Conservation (phyloP, 2,797 vertebrate species). For the Trichosurus vulpecula region DNA sequence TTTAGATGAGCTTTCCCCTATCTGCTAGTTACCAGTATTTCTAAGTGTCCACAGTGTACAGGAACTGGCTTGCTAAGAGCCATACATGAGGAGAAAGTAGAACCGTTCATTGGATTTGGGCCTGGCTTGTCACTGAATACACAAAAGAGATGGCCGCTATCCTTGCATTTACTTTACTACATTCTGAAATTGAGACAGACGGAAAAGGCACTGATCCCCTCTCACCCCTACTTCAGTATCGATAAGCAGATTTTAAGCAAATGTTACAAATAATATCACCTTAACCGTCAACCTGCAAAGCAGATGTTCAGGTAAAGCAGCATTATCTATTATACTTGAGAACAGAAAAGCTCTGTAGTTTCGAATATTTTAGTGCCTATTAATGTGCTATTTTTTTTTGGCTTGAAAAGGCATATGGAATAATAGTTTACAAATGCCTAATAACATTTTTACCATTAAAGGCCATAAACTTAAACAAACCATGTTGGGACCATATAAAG, state of each 20-base stretch:
- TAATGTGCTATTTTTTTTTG: slow-evolving; percentile 74
- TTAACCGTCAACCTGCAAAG: slow-evolving; percentile 81
- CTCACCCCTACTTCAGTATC: slow-evolving; percentile 64
- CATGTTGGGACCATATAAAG: slow-evolving; percentile 67
- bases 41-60: background rate
- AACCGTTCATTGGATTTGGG: slow-evolving; percentile 63
- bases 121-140: slow-evolving; percentile 72
- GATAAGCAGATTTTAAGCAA: slow-evolving; percentile 83
- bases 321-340: slow-evolving; percentile 74
- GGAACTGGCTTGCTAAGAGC: background rate
- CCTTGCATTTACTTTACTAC: slow-evolving; percentile 80
- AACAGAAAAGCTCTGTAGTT: slow-evolving; percentile 77
- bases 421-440: slow-evolving; percentile 80
- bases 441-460: slow-evolving; percentile 79
- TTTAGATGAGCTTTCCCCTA: slow-evolving; percentile 44
- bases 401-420: slow-evolving; percentile 77
- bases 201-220: slow-evolving; percentile 78
- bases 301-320: slow-evolving; percentile 85
- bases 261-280: slow-evolving; percentile 82
- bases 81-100: slow-evolving; percentile 62
- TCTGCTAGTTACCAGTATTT: slow-evolving; percentile 7
- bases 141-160: slow-evolving; percentile 80
- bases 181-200: slow-evolving; percentile 83
- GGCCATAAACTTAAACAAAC: slow-evolving; percentile 78
- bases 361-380: slow-evolving; percentile 80